Conservation (phyloP, 2,113 vertebrate genomes). For the Sorex araneus region DNA sequence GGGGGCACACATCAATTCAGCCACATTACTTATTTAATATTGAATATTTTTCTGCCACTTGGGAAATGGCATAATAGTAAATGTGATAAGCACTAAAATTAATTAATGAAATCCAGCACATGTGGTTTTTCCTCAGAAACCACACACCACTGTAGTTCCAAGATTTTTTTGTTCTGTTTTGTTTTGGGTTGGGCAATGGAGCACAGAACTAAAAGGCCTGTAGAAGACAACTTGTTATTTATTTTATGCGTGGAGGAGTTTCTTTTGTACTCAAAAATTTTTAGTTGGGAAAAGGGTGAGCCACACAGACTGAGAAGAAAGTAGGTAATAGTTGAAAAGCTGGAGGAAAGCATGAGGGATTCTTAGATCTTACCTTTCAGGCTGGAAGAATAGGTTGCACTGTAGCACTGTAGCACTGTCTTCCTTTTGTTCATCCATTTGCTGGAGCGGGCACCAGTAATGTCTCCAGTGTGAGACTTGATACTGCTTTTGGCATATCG, state of each 20-base stretch:
- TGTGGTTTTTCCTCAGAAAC: slow-evolving; percentile 36
- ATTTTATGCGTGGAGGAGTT: background rate
- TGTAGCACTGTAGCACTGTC: too few relatives aligned
- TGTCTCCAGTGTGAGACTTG: too few relatives aligned
- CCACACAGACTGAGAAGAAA: background rate
- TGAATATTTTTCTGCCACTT: slow-evolving; percentile 22
- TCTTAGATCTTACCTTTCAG: background rate
- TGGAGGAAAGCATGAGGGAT: background rate
- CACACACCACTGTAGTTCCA: background rate
- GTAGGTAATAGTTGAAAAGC: background rate
- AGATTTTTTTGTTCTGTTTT: background rate
- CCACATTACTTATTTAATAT: background rate
- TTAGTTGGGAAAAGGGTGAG: background rate
- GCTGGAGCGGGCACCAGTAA: too few relatives aligned
- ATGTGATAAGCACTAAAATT: slow-evolving; percentile 39
- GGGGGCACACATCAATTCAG: background rate
- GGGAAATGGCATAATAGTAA: background rate
- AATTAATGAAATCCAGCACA: slow-evolving; percentile 9
- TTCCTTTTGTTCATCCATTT: too few relatives aligned
- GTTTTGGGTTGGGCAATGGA: background rate
- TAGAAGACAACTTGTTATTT: background rate
- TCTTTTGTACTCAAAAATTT: background rate
- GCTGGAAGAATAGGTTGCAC: background rate
- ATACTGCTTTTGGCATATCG: too few relatives aligned
- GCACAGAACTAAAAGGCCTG: background rate